Evolutionary conservation across 2,113 vertebrate species (phyloP).

Genomic region (Burhinus bistriatus): DNA sequence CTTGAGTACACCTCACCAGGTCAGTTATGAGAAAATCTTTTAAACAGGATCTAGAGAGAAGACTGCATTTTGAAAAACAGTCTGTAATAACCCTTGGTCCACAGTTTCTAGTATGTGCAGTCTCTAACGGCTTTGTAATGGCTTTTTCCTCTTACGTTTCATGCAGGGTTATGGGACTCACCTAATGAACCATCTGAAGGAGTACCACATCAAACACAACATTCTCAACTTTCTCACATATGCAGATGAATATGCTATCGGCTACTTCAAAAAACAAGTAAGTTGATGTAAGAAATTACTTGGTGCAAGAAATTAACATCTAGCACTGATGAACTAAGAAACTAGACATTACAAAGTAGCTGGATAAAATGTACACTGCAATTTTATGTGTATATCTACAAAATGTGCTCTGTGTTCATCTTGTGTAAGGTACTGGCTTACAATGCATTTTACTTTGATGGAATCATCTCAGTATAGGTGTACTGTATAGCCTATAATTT

Average conservation of each 20-base stretch:
- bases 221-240: slow-evolving; percentile 98
- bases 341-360: neutral
- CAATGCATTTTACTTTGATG: neutral
- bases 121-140: neutral
- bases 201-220: slow-evolving; percentile 97
- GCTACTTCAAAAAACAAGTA: slow-evolving; percentile 99
- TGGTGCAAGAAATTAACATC: neutral
- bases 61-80: neutral
- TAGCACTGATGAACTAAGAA: neutral
- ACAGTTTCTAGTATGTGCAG: neutral
- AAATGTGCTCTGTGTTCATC: neutral
- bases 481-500: neutral
- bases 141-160: neutral
- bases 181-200: slow-evolving; percentile 98
- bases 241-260: slow-evolving; percentile 98
- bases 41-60: neutral
- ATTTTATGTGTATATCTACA: neutral
- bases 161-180: slow-evolving; percentile 95
- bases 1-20: neutral
- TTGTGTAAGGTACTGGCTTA: neutral
- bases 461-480: neutral
- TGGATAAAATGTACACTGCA: neutral
- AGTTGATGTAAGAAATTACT: neutral
- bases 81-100: fast-evolving
- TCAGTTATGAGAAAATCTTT: neutral